phyloP scores from a whole-genome alignment of 2,113 vertebrate species.

The Dipodomys spectabilis region DNA sequence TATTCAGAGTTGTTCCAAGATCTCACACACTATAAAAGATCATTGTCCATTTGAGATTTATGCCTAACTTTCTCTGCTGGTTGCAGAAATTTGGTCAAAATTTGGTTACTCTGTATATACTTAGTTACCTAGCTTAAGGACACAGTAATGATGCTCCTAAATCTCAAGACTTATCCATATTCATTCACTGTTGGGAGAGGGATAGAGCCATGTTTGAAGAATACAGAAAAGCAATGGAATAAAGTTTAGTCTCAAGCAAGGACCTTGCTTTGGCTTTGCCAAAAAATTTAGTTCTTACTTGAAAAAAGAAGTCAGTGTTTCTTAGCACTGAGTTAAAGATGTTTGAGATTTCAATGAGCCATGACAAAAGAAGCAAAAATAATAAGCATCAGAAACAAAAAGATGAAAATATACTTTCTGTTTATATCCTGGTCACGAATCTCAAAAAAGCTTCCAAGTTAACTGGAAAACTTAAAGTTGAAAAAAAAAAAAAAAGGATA shows the following conservation, averaged over 20 bases:
- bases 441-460: neutral
- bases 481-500: neutral
- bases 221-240: slow-evolving; percentile 10
- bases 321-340: neutral
- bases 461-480: neutral
- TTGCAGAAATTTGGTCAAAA: neutral
- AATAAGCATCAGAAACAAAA: neutral
- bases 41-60: neutral
- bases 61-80: neutral
- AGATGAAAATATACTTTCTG: slow-evolving; percentile 10
- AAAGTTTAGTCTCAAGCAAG: neutral
- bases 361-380: neutral
- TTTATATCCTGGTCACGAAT: neutral
- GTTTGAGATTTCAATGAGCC: neutral
- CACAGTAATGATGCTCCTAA: neutral
- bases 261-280: neutral
- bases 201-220: neutral
- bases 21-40: neutral
- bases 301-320: neutral
- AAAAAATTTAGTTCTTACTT: neutral
- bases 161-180: neutral
- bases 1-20: neutral
- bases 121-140: neutral
- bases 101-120: neutral
- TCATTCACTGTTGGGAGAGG: neutral